phyloP scores from a whole-genome alignment of 2,797 vertebrate species.

The Dendrocincla fuliginosa region DNA sequence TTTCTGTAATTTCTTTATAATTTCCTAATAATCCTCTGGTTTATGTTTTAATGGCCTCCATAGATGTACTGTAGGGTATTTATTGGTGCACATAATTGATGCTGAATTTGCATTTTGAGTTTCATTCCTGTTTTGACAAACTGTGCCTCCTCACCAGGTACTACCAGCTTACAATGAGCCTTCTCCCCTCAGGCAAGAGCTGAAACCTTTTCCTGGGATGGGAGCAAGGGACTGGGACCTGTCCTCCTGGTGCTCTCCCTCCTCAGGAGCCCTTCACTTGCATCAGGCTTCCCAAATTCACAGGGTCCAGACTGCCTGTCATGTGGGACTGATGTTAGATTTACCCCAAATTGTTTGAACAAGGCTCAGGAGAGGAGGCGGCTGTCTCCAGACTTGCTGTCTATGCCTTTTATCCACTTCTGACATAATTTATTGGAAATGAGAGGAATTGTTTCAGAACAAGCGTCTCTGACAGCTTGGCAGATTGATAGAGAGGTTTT shows the following conservation, averaged over 20 bases:
- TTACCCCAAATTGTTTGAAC: not conserved
- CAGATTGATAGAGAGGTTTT: slow-evolving; percentile 66
- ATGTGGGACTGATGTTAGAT: not conserved
- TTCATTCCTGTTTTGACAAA: not conserved
- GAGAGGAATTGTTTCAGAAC: slow-evolving; percentile 50
- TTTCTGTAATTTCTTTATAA: not conserved
- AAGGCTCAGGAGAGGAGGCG: not conserved
- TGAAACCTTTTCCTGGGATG: not conserved
- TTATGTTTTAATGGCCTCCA: not conserved
- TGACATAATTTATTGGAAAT: slow-evolving; percentile 47
- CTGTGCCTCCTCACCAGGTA: accelerated
- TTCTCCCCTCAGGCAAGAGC: not conserved
- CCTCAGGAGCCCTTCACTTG: not conserved
- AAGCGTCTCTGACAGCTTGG: slow-evolving; percentile 52
- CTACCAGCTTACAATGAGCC: not conserved
- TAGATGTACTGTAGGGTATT: not conserved
- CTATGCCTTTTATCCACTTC: slow-evolving; percentile 30
- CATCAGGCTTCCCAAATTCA: not conserved
- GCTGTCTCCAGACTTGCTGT: slow-evolving; percentile 49
- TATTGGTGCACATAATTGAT: accelerated
- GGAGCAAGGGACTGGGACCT: not conserved
- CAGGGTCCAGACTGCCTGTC: not conserved
- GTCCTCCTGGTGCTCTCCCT: not conserved
- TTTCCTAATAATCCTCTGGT: not conserved
- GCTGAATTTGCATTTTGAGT: not conserved